Evolutionary conservation across 2,113 vertebrate genomes (phyloP), one percentile per base, ranked within the genome.

Genomic region (Strix aluco): DNA sequence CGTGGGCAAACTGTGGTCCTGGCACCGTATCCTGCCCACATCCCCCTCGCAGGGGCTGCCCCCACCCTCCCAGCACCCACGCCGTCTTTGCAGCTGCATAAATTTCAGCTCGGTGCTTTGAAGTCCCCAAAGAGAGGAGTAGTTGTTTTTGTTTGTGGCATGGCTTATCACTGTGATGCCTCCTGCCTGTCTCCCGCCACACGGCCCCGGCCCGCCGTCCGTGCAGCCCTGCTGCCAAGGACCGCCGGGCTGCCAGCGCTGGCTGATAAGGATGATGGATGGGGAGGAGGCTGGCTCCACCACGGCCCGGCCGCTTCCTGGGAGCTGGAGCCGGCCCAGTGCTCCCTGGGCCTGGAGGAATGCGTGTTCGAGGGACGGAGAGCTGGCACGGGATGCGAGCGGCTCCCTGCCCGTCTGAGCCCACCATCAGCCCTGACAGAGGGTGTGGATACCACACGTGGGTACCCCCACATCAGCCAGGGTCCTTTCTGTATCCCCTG

Each of bases 251-350:
- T 97, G 98, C 98, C 99, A 98, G 98, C 93, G n/a, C 98, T 51
- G 46, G 65, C 98, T 98, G 99, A 99, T 99, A 99, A 99, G 99
- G 97, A 96, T 99, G 99, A 99, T 99, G 99, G 98, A 99, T 99
- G 97, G 97, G 97, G 97, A 98, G 96, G 97, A 98, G 96, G 97
- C 97, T 99, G 99, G 99, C 99, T 99, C 99, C 99, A 99, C 97
- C 87, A 91, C 13, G 98, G 98, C 98, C 98, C 77, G 86, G 96
- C 96, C 86, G 98, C 98, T 98, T 98, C 98, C 98, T 98, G 98
- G 98, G 98, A 98, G 98, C 97, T 65, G 73, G 97, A 98, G 98
- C 98, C 96, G 81, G 97, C 96, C 96, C 91, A 95, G 95, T 25
- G 23, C 93, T 93, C 95, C 93, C 95, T 91, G 96, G 97, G 96